These are phyloP conservation scores for Garrulus glandarius DNA, from an alignment of 2,797 vertebrate genomes.

Conservation along the genomic window DNA sequence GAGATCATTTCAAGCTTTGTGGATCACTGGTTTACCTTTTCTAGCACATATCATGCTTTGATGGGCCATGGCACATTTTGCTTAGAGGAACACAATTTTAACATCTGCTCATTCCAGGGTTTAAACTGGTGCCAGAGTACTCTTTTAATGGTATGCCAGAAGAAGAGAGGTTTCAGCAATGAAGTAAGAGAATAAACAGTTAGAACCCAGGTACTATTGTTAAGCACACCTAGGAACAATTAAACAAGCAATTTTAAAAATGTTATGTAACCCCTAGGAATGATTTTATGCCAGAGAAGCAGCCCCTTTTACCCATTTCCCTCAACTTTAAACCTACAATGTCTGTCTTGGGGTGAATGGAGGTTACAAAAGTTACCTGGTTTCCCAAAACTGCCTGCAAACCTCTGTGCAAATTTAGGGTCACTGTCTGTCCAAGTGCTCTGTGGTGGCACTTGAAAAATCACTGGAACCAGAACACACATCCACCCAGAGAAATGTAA, in stretches of 20 bases:
- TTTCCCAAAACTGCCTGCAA: background rate
- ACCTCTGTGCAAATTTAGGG: background rate
- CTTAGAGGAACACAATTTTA: background rate
- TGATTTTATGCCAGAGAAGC: background rate
- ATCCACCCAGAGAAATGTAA: background rate
- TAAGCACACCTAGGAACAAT: background rate
- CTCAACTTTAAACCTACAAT: background rate
- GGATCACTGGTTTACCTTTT: background rate
- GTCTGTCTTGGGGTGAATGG: background rate
- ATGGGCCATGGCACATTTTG: background rate
- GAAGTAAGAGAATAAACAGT: slow-evolving; percentile 17
- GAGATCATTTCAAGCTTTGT: background rate
- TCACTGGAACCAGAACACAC: background rate
- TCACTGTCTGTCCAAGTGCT: background rate
- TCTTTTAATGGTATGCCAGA: background rate
- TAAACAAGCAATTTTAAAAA: background rate
- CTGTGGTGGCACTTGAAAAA: background rate
- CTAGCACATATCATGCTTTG: background rate
- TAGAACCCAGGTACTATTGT: background rate
- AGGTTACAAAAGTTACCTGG: background rate
- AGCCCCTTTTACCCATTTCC: background rate
- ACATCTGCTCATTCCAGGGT: background rate
- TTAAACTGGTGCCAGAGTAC: background rate
- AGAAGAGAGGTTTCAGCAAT: background rate
- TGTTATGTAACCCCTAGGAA: background rate